A percentile compares a stretch with the other conserved stretches of the same genome.
phyloP scores from a whole-genome alignment of 2,113 vertebrate genomes.

The Microtus richardsoni region DNA sequence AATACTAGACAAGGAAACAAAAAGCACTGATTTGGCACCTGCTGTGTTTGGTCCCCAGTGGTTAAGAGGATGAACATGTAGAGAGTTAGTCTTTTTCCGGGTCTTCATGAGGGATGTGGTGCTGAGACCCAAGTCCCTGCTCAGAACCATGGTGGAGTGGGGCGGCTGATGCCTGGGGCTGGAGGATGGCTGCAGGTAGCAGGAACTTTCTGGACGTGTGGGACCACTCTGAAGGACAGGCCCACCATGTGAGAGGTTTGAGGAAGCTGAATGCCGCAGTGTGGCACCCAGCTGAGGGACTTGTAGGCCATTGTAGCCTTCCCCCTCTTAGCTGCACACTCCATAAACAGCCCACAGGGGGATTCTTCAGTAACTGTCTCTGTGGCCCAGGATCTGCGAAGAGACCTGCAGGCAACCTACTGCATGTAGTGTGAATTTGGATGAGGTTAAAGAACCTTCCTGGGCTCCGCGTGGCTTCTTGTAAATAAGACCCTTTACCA shows the following conservation, averaged over 20 bases:
- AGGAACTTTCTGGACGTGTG: not conserved
- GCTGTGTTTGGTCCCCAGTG: fast-evolving
- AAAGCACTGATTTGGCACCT: not conserved
- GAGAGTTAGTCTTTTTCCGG: not conserved
- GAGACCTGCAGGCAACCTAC: not conserved
- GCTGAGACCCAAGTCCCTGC: not conserved
- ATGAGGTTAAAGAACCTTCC: not conserved
- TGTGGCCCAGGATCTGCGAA: not conserved
- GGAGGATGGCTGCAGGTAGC: not conserved
- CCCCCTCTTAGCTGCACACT: not conserved
- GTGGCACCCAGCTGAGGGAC: not conserved
- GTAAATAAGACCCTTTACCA: not conserved
- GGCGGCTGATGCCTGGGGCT: not conserved
- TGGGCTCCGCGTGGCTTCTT: not conserved
- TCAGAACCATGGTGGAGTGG: not conserved
- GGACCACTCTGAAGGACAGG: not conserved
- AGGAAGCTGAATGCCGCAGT: not conserved
- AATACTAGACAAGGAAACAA: not conserved
- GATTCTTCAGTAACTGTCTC: not conserved
- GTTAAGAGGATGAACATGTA: not conserved
- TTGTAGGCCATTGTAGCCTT: not conserved
- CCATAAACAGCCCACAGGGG: not conserved
- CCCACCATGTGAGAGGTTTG: not conserved
- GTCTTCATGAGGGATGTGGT: fast-evolving
- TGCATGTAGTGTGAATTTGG: not conserved